Base-by-base conservation (phyloP, 1,140 invertebrate genomes). In the Tachypleus tridentatus region DNA sequence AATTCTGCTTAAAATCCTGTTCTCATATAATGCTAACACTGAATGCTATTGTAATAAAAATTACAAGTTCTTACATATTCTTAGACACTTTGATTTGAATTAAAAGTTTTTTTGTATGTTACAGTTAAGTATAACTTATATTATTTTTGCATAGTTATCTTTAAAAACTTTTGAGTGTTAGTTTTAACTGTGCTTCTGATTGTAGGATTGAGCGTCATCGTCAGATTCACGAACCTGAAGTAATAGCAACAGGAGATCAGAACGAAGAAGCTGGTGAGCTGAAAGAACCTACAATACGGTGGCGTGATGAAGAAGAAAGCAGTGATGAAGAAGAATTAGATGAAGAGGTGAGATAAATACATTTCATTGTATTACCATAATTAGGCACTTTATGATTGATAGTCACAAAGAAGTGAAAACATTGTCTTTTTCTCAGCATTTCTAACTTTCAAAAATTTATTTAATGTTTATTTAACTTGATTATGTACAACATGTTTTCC, bases 171-270 rank as follows among this genome's bases (percentile, higher is more conserved):
- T 29, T 2, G 29, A 29, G 29, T 29, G 29, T 29, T 29, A 29
- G 29, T 29, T 29, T 29, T 29, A 29, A 29, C 29, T 29, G 29
- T 29, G 29, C 2, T 29, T 29, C 29, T 29, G 29, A 4, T 67
- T 64, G 61, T 77, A 77, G 74, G 80, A 74, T 75, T 76, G 78
- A 75, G 68, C 69, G 74, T 57, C 75, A 77, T 64, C 51, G 73
- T 9, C 71, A 72, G 51, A 71, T 87, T 29, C 81, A 87, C 67
- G 85, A 87, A 67, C 84, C 86, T 9, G 86, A 89, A 76, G 77
- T 90, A 58, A 77, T 89, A 0, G 87, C 89, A 72, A 82, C 82
- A 62, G 84, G 80, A 57, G 84, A 83, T 51, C 68, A 66, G 8
- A 67, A 69, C 49, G 62, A 65, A 49, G 65, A 70, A 29, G 64